Evolutionary conservation across 2,888 invertebrate genomes (phyloP).

Genomic region (Mesochorus sp.): DNA sequence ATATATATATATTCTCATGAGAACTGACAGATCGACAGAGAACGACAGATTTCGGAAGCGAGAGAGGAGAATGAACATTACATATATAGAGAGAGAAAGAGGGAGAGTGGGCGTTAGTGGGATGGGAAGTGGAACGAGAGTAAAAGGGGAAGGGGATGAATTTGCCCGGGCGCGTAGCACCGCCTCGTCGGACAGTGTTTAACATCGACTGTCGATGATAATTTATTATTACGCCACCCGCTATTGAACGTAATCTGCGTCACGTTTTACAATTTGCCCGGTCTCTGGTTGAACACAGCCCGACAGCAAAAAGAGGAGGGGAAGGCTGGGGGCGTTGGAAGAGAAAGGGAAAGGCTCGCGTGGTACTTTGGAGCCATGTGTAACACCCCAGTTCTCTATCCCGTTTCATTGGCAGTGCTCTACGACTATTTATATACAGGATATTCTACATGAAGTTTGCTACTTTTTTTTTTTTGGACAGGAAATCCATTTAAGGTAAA

Average conservation of each 20-base stretch:
- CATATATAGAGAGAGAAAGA: conserved; percentile 25
- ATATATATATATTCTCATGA: conserved; percentile 22
- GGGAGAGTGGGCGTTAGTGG: background rate
- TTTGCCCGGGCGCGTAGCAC: conserved; percentile 57
- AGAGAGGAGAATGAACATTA: conserved; percentile 1
- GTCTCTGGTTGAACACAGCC: conserved; percentile 42
- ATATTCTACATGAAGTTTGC: background rate
- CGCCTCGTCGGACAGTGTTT: conserved; percentile 67
- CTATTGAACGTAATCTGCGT: conserved; percentile 76
- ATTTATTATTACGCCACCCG: conserved; percentile 77
- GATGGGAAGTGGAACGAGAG: conserved; percentile 21
- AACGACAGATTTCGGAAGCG: conserved; percentile 13
- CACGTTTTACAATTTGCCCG: conserved; percentile 78
- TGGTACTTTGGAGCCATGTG: conserved; percentile 39
- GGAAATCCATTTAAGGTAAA: no score
- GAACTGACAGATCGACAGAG: conserved; percentile 12
- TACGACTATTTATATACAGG: background rate
- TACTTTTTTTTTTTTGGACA: no score
- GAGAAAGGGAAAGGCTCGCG: conserved; percentile 23
- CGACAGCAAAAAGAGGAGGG: no score
- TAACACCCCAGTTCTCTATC: conserved; percentile 4
- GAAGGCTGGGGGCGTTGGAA: conserved; percentile 27
- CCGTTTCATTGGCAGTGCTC: background rate
- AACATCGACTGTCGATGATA: conserved; percentile 77
- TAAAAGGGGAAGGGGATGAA: conserved; percentile 33